phyloP scores from a whole-genome alignment of 2,113 vertebrate species.

The Osmerus mordax region DNA sequence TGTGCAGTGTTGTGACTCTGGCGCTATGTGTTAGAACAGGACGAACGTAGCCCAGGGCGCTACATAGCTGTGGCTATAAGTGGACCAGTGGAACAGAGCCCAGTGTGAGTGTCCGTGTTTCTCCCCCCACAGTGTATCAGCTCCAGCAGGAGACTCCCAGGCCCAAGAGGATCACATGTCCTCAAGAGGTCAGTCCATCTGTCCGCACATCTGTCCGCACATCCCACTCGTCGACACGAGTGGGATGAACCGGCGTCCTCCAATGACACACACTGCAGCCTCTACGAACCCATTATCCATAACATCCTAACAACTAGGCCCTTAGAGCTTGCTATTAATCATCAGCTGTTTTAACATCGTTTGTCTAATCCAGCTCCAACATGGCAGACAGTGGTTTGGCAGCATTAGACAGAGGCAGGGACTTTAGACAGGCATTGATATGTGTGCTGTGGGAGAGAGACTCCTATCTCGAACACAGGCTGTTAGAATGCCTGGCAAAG shows the following conservation, averaged over 20 bases:
- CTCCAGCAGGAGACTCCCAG: conserved; percentile 94
- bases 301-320: too few species aligned
- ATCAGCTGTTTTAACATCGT: conserved; percentile 25
- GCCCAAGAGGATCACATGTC: conserved; percentile 94
- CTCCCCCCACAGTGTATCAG: conserved; percentile 88
- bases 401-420: conserved; percentile 38
- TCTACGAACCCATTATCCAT: too few species aligned
- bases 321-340: conserved; percentile 32
- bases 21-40: not conserved
- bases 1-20: not conserved
- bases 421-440: conserved; percentile 28
- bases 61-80: too few species aligned
- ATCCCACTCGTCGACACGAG: too few species aligned
- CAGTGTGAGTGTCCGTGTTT: conserved; percentile 38
- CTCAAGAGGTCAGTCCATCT: conserved; percentile 84
- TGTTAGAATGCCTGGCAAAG: conserved; percentile 40
- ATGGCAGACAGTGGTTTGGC: conserved; percentile 45
- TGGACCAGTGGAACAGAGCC: not conserved
- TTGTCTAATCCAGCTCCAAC: conserved; percentile 35
- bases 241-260: too few species aligned
- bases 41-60: too few species aligned
- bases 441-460: conserved; percentile 38
- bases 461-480: conserved; percentile 47
- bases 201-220: too few species aligned
- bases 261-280: too few species aligned